Percentiles rank a stretch among this genome's conserved stretches.
Conservation (phyloP, 2,888 invertebrate genomes). For the Bedellia somnulentella region DNA sequence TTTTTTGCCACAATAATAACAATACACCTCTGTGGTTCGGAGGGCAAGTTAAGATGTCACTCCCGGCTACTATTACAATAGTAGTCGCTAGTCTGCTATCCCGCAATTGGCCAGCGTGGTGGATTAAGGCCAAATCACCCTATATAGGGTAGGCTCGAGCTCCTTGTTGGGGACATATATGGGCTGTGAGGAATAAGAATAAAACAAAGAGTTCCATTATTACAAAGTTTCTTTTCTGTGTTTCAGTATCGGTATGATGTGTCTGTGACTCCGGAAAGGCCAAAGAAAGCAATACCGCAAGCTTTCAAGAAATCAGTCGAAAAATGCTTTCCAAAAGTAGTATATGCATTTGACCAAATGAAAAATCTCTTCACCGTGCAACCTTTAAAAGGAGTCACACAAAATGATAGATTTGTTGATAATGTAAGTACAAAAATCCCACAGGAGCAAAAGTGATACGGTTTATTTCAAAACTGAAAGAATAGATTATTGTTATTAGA, state of each 20-base stretch:
- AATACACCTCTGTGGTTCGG: too few species aligned
- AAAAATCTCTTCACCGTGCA: slow-evolving; percentile 65
- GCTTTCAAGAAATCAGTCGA: slow-evolving; percentile 39
- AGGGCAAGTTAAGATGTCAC: too few species aligned
- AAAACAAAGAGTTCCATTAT: neutral
- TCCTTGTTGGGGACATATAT: too few species aligned
- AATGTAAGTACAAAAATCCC: slow-evolving; percentile 25
- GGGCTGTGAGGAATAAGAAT: neutral
- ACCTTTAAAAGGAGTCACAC: slow-evolving; percentile 33
- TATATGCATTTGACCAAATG: slow-evolving; percentile 74
- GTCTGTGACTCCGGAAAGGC: slow-evolving; percentile 66
- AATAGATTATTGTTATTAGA: too few species aligned
- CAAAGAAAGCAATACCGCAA: slow-evolving; percentile 62
- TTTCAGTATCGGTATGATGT: slow-evolving; percentile 82
- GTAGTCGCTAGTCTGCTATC: too few species aligned
- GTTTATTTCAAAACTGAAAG: too few species aligned
- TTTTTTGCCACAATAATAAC: too few species aligned
- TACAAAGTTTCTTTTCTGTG: slow-evolving; percentile 1
- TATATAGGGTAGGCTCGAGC: too few species aligned
- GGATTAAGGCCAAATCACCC: too few species aligned
- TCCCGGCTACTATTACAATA: too few species aligned
- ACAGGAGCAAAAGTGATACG: too few species aligned
- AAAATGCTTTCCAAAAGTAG: slow-evolving; percentile 26
- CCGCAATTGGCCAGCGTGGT: too few species aligned
- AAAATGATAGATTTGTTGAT: slow-evolving; percentile 16